Percentiles rank a stretch among this genome's conserved stretches.
phyloP scores from a whole-genome alignment of 1,140 invertebrate genomes.

The Platyura marginata region DNA sequence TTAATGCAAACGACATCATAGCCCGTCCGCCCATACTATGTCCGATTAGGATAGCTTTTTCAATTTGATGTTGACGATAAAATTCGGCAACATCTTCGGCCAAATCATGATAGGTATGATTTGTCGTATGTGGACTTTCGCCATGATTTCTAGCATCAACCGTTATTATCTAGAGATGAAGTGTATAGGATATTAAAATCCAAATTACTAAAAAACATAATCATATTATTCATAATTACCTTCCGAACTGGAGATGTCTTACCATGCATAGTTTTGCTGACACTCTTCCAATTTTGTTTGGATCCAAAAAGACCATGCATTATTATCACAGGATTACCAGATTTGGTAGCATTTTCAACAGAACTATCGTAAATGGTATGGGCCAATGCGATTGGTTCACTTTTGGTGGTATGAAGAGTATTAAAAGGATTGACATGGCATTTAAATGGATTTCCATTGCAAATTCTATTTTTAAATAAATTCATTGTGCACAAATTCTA shows the following conservation, averaged over 20 bases:
- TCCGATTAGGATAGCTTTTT: constrained; percentile 51
- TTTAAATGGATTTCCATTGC: no score
- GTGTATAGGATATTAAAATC: not conserved
- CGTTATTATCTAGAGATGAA: constrained; percentile 39
- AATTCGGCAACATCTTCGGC: constrained; percentile 50
- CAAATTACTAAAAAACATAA: constrained; percentile 3
- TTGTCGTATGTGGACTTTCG: constrained; percentile 56
- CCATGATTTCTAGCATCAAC: constrained; percentile 85
- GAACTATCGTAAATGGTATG: no score
- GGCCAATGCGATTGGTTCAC: no score
- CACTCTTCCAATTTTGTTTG: constrained; percentile 66
- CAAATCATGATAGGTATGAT: constrained; percentile 53
- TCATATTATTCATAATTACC: constrained; percentile 22
- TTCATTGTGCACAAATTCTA: no score
- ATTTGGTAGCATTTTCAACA: no score
- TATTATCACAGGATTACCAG: constrained; percentile 61
- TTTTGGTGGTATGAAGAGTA: no score
- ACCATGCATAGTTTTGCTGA: constrained; percentile 52
- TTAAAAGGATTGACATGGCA: no score
- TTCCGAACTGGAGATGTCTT: constrained; percentile 34
- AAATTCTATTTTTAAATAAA: no score
- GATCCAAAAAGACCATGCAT: constrained; percentile 75
- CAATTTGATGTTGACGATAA: constrained; percentile 32
- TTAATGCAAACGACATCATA: constrained; percentile 60
- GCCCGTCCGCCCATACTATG: constrained; percentile 84